These are phyloP conservation scores for Oncorhynchus tshawytscha DNA, from an alignment of 2,113 vertebrate species.

Conservation along the genomic window DNA sequence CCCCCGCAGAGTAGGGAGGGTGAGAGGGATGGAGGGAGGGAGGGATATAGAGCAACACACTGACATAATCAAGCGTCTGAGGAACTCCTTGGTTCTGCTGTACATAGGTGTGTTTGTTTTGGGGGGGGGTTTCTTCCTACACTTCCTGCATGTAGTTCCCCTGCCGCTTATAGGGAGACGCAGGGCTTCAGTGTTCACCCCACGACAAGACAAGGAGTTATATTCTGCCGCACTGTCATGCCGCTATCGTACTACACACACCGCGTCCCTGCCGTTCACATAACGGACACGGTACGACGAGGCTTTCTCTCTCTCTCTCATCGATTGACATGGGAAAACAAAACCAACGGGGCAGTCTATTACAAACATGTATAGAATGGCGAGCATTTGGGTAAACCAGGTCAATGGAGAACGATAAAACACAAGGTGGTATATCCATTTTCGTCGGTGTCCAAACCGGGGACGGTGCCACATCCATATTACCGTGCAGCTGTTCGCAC, in stretches of 20 bases:
- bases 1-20: too few relatives aligned
- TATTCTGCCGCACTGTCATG: conserved; percentile 58
- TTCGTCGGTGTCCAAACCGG: background rate
- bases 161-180: conserved; percentile 33
- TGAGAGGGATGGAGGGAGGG: fast-evolving
- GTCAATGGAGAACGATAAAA: conserved; percentile 13
- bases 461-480: background rate
- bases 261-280: background rate
- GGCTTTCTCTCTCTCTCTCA: background rate
- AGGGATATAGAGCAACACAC: too few relatives aligned
- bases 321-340: background rate
- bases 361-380: background rate
- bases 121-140: too few relatives aligned
- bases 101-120: conserved; percentile 17
- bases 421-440: background rate
- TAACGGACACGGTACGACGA: background rate
- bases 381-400: background rate
- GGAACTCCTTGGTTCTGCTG: background rate
- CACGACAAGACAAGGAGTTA: conserved; percentile 21
- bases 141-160: conserved; percentile 14
- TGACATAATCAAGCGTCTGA: conserved; percentile 25
- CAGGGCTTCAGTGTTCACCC: background rate
- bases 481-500: background rate
- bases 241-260: background rate
- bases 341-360: background rate